phyloP scores from a whole-genome alignment of 2,113 vertebrate genomes.

The Eulemur rufifrons region DNA sequence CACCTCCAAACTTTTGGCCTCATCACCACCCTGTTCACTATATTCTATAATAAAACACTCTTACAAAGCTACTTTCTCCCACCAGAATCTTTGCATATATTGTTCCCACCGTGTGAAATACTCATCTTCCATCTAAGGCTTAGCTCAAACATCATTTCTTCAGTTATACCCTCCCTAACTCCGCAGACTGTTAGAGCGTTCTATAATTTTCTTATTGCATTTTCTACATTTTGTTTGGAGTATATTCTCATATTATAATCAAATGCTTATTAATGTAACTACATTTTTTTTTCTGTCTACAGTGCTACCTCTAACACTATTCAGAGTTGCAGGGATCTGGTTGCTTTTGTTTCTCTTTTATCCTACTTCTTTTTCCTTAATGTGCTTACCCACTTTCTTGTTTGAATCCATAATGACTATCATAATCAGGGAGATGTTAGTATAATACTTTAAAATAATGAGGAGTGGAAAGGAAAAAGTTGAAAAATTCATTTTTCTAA shows the following conservation, averaged over 20 bases:
- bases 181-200: not conserved
- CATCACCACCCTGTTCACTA: not conserved
- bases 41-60: not conserved
- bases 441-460: not conserved
- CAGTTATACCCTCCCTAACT: not conserved
- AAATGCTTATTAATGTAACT: not conserved
- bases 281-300: not conserved
- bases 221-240: not conserved
- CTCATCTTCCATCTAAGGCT: not conserved
- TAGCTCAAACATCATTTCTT: not conserved
- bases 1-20: not conserved
- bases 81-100: not conserved
- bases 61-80: not conserved
- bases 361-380: not conserved
- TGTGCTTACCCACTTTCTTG: not conserved
- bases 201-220: not conserved
- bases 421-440: not conserved
- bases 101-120: not conserved
- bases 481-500: not conserved
- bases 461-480: not conserved
- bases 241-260: not conserved
- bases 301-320: not conserved
- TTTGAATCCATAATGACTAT: not conserved
- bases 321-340: not conserved
- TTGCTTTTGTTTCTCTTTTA: not conserved